These are phyloP conservation scores for Eupristina koningsbergeri DNA, from an alignment of 1,140 invertebrate species.

Conservation along the genomic window DNA sequence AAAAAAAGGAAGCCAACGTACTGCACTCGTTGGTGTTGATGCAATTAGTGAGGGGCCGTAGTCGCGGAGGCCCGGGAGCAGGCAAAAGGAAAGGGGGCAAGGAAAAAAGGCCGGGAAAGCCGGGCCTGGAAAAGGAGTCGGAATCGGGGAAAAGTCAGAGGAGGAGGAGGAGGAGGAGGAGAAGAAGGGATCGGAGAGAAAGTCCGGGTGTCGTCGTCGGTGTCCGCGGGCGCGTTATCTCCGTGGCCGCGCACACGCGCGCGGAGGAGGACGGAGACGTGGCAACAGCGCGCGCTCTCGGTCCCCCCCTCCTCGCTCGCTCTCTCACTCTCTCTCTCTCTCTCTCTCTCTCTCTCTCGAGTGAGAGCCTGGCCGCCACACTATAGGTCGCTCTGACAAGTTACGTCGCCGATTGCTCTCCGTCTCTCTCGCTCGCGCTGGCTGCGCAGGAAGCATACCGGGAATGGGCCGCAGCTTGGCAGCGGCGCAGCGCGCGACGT, in stretches of 20 bases:
- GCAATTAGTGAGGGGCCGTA: neutral
- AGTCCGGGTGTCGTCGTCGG: neutral
- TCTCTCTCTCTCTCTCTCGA: neutral
- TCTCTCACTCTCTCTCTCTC: neutral
- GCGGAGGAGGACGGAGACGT: neutral
- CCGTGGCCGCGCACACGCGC: neutral
- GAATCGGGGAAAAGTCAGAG: neutral
- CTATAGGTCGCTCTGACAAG: conserved; percentile 9
- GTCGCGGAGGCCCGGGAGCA: neutral
- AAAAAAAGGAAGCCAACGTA: too few species aligned
- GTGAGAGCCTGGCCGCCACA: too few species aligned
- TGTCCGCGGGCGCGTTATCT: too few species aligned
- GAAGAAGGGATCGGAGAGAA: neutral
- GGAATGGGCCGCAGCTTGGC: neutral
- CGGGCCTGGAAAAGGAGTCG: too few species aligned
- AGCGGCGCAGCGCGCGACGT: neutral
- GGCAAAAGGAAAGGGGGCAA: too few species aligned
- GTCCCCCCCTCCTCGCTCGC: neutral
- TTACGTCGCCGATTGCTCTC: neutral
- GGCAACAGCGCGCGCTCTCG: conserved; percentile 9
- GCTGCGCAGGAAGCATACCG: neutral
- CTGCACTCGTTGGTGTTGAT: neutral
- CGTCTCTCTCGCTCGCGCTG: neutral
- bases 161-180: neutral
- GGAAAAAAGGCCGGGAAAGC: too few species aligned